Base-by-base conservation (phyloP, 2,797 vertebrate species). In the Arrhamphus sclerolepis region DNA sequence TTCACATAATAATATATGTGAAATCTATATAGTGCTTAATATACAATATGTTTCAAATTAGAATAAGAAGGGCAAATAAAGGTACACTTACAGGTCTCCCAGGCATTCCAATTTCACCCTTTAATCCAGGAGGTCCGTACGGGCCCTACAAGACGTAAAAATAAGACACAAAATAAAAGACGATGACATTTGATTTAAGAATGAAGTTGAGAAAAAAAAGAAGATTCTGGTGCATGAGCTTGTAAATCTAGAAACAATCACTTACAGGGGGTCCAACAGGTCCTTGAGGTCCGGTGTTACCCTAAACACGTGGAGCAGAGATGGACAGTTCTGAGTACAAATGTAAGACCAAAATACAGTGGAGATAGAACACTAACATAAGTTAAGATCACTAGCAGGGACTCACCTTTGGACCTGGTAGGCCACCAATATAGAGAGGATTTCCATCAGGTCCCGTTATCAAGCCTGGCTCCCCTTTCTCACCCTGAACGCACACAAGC, bases 41-140 rank as follows among this genome's bases (percentile, higher is more conserved):
- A 21, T 17, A 60, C 26, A 22, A 13, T 34, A 11, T 11, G 4
- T 34, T 34, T 38, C 34, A 29, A 29, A 29, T 7, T 29, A 29
- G 29, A 7, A 29, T 29, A 29, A 4, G 4, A 38, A 38, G 13
- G 4, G 13, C 4, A 34, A 21, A 14, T 6, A 52, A 16, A 38
- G 1, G 21, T 6, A 54, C 44, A 91, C 96, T 96, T 83, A 99
- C 97, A 0, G 97, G 94, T 89, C 97, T 93, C 73, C 97, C 97
- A 0, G 97, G 97, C 87, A 98, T 95, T 83, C 97, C 97, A 0
- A 99, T 95, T 91, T 99, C 97, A 53, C 97, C 97, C 70, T 99
- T 99, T 42, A 91, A 62, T 47, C 97, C 97, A 9, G 89, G 34
- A 77, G 88, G 83, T 7, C 93, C 93, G 9, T 84, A 82, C 5